These are phyloP conservation scores for Ophioninae sp. DNA, from an alignment of 2,888 invertebrate genomes.

Conservation along the genomic window DNA sequence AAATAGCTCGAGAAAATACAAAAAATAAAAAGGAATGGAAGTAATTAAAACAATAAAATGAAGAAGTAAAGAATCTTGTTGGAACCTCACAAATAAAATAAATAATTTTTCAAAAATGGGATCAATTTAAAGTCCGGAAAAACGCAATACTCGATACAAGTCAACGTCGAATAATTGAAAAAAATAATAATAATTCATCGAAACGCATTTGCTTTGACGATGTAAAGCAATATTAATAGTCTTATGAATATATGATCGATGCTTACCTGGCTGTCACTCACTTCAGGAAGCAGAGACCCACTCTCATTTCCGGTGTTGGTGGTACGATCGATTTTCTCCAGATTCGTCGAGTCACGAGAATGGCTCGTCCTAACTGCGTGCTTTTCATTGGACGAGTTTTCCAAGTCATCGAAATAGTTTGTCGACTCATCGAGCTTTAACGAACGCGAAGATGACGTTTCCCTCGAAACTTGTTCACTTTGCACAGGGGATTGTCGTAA, in stretches of 20 bases:
- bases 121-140: not conserved
- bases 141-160: not conserved
- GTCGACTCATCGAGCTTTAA: conserved; percentile 11
- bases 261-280: conserved; percentile 48
- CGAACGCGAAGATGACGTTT: not conserved
- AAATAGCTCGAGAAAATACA: not conserved
- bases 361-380: conserved; percentile 9
- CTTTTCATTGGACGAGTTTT: conserved; percentile 8
- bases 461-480: conserved; percentile 28
- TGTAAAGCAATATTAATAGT: not conserved
- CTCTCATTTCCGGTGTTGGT: conserved; percentile 48
- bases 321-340: conserved; percentile 55
- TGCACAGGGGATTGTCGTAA: conserved; percentile 45
- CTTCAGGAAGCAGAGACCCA: conserved; percentile 32
- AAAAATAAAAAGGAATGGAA: too few species aligned
- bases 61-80: too few species aligned
- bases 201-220: not conserved
- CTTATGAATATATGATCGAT: conserved; percentile 14
- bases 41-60: too few species aligned
- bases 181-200: not conserved
- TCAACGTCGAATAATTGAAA: not conserved
- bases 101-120: too few species aligned
- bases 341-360: conserved; percentile 59
- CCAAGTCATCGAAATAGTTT: conserved; percentile 17
- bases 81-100: too few species aligned